phyloP scores from a whole-genome alignment of 92 coral and sea anemone species.

The Actinernus sp. region DNA sequence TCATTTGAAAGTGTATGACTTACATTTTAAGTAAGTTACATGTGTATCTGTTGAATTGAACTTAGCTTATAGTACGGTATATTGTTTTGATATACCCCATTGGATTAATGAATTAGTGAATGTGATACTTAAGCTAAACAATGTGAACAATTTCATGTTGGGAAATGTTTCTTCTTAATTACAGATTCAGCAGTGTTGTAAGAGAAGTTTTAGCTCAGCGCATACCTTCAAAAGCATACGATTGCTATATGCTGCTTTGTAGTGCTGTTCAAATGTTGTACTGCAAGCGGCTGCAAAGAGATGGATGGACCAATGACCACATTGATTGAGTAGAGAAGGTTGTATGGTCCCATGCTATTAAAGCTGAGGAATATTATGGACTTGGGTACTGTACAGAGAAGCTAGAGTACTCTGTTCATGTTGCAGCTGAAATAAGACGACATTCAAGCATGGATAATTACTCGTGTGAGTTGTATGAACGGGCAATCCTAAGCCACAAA shows the following conservation, averaged over 20 bases:
- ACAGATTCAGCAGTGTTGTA: conserved; percentile 55
- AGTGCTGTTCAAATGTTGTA: conserved; percentile 36
- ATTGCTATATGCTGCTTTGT: conserved; percentile 36
- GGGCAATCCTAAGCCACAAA: conserved; percentile 48
- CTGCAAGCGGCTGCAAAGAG: not conserved
- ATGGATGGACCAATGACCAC: conserved; percentile 34
- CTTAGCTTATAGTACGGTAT: no score
- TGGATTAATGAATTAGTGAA: no score
- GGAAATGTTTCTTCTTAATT: no score
- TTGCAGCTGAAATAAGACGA: conserved; percentile 41
- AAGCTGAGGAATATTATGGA: conserved; percentile 67
- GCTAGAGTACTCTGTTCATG: conserved; percentile 62
- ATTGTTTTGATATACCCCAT: no score
- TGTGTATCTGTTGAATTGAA: no score
- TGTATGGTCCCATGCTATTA: conserved; percentile 58
- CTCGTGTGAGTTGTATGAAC: conserved; percentile 66
- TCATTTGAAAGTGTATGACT: no score
- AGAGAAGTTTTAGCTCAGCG: conserved; percentile 58
- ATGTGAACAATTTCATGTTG: no score
- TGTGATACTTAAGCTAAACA: no score
- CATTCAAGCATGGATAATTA: no score
- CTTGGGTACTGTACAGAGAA: conserved; percentile 52
- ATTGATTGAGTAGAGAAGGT: conserved; percentile 25
- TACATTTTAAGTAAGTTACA: no score
- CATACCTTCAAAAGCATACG: conserved; percentile 59